Percentiles rank a stretch among this genome's conserved stretches.
Evolutionary conservation across 1,140 invertebrate genomes (phyloP).

Genomic region (Adelges cooleyi): DNA sequence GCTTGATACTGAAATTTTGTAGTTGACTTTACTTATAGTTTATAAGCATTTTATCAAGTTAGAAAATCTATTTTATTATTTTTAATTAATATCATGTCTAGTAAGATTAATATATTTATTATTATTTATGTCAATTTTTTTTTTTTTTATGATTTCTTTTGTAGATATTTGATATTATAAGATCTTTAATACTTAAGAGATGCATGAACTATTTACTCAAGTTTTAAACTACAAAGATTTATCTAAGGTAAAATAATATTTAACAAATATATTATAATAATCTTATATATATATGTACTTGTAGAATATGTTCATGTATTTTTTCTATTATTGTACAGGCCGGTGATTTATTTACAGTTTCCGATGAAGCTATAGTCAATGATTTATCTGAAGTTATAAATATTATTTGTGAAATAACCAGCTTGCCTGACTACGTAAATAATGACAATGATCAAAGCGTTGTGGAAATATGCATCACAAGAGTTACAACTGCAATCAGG

Average conservation of each 20-base stretch:
- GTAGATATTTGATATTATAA: background rate
- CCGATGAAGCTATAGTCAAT: constrained; percentile 71
- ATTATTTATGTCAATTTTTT: too few species aligned
- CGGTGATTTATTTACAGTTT: constrained; percentile 79
- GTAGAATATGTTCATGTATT: too few species aligned
- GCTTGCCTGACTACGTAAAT: constrained; percentile 62
- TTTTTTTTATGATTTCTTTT: background rate
- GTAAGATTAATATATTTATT: too few species aligned
- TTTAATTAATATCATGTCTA: too few species aligned
- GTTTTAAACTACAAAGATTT: constrained; percentile 75
- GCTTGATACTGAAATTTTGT: too few species aligned
- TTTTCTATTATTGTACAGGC: constrained; percentile 43
- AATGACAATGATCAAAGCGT: constrained; percentile 87
- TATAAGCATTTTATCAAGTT: too few species aligned
- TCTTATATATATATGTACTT: background rate
- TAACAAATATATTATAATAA: background rate
- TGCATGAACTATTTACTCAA: constrained; percentile 81
- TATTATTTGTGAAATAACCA: constrained; percentile 65
- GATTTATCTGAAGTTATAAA: constrained; percentile 73
- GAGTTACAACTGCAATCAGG: constrained; percentile 74
- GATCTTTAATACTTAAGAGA: constrained; percentile 36
- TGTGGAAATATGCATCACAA: constrained; percentile 82
- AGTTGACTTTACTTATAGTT: too few species aligned
- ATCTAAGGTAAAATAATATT: constrained; percentile 46
- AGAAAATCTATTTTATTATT: too few species aligned